Evolutionary conservation across 2,113 vertebrate genomes (phyloP).

Genomic region (Sylvietta virens): DNA sequence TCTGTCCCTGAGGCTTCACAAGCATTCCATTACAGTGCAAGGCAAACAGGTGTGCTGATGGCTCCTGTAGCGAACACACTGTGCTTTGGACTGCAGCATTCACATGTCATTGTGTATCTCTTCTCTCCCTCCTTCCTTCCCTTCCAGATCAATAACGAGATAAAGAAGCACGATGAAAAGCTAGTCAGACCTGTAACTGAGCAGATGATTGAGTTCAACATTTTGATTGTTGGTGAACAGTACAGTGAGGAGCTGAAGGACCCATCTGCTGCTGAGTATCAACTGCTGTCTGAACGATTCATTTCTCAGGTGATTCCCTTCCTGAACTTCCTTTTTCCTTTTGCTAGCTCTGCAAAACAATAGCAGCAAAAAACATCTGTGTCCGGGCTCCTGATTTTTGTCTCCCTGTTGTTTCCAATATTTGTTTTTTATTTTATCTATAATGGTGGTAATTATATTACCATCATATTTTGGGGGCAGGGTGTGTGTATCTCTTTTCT

Average conservation of each 20-base stretch:
- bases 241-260: conserved; percentile 80
- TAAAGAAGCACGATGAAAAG: conserved; percentile 71
- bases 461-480: not conserved
- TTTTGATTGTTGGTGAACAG: conserved; percentile 75
- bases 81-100: not conserved
- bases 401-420: not conserved
- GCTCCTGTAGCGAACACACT: not conserved
- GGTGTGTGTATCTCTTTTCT: not conserved
- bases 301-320: conserved; percentile 75
- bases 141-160: conserved; percentile 84
- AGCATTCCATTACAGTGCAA: not conserved
- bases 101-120: accelerated
- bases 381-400: not conserved
- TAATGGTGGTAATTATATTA: not conserved
- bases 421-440: not conserved
- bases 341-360: not conserved
- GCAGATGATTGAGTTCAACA: conserved; percentile 84
- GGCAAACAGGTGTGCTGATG: not conserved
- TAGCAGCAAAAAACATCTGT: not conserved
- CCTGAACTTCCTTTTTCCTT: not conserved
- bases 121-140: not conserved
- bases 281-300: conserved; percentile 77
- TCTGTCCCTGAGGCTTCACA: not conserved
- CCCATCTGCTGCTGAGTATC: conserved; percentile 61
- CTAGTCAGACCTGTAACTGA: conserved; percentile 59